Percentiles rank a stretch among this genome's conserved stretches.
phyloP scores from a whole-genome alignment of 2,888 invertebrate species.

The Coecobrya sp. region DNA sequence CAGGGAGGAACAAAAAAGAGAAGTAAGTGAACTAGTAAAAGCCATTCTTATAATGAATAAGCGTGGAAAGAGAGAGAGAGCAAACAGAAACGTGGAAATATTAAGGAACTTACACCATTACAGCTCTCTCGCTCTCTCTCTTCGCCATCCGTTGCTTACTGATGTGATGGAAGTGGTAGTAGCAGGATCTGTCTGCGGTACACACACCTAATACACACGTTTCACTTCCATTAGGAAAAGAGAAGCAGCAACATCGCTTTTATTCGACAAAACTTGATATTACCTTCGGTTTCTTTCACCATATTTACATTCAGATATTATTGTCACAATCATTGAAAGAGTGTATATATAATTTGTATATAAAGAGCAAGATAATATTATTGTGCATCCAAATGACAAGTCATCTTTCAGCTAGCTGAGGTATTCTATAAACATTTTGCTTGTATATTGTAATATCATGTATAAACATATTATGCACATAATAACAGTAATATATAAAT shows the following conservation, averaged over 20 bases:
- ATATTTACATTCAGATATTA: constrained; percentile 29
- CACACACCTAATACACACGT: constrained; percentile 21
- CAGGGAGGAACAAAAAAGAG: constrained; percentile 61
- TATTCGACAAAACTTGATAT: constrained; percentile 39
- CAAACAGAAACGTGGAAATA: constrained; percentile 71
- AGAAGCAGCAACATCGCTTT: constrained; percentile 22
- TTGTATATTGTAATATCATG: constrained; percentile 14
- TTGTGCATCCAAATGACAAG: constrained; percentile 1
- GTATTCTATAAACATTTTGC: constrained; percentile 30
- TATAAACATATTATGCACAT: constrained; percentile 37
- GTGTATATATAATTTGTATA: constrained; percentile 21
- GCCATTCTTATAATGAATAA: constrained; percentile 72
- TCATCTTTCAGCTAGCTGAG: background rate
- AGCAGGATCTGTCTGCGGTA: constrained; percentile 36
- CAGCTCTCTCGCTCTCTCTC: constrained; percentile 6
- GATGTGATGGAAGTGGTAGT: constrained; percentile 41
- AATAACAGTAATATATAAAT: constrained; percentile 37
- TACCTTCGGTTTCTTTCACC: constrained; percentile 37
- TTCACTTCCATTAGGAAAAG: constrained; percentile 11
- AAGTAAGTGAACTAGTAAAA: constrained; percentile 70
- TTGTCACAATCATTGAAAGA: constrained; percentile 49
- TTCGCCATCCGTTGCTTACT: constrained; percentile 55
- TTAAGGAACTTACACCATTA: constrained; percentile 68
- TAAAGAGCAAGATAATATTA: background rate
- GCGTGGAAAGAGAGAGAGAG: constrained; percentile 51